Evolutionary conservation across 2,113 vertebrate genomes (phyloP).

Genomic region (Paradisaea rubra): DNA sequence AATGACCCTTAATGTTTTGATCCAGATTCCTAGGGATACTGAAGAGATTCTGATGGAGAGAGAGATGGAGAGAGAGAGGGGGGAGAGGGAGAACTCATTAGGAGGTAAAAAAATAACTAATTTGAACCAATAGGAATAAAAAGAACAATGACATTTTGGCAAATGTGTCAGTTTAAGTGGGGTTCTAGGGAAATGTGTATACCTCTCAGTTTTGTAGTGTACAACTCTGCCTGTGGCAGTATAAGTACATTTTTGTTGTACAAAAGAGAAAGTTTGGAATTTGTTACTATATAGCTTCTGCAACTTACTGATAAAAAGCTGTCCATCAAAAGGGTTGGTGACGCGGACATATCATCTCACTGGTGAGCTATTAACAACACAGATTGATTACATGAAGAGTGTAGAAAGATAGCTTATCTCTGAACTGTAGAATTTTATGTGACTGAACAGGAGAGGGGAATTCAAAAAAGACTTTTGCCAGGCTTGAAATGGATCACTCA

Average conservation of each 20-base stretch:
- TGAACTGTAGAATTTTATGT: background rate
- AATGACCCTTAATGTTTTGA: background rate
- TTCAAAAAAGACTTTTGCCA: background rate
- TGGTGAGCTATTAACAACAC: background rate
- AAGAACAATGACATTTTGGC: background rate
- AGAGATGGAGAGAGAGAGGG: background rate
- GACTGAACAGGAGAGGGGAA: background rate
- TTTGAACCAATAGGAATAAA: background rate
- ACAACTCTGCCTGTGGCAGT: background rate
- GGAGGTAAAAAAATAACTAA: background rate
- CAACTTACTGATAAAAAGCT: constrained; percentile 34
- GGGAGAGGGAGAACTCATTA: background rate
- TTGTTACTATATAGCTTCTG: background rate
- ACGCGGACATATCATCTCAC: background rate
- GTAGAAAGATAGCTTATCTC: background rate
- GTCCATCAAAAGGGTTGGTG: constrained; percentile 6
- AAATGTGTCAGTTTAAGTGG: background rate
- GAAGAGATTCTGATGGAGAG: background rate
- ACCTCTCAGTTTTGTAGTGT: background rate
- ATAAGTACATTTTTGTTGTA: background rate
- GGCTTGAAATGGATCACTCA: background rate
- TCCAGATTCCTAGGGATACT: background rate
- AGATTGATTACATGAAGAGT: background rate
- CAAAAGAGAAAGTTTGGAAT: background rate
- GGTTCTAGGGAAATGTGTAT: background rate